Conservation (phyloP, 2,113 vertebrate genomes). For the Ivindomyrus marchei region DNA sequence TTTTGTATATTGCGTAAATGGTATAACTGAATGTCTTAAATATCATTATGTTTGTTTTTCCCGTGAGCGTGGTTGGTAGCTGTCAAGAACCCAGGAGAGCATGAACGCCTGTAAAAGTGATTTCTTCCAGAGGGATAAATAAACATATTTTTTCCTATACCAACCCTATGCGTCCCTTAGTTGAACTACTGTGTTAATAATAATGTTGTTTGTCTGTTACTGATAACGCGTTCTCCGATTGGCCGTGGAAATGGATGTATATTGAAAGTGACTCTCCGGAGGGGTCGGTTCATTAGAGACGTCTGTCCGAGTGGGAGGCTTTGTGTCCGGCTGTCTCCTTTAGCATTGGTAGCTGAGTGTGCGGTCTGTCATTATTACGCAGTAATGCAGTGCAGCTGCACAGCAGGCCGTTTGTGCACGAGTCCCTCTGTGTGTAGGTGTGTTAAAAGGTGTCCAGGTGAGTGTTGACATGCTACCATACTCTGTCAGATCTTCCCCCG, state of each 20-base stretch:
- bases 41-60: not conserved
- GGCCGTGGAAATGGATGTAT: not conserved
- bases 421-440: not conserved
- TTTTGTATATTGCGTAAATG: not conserved
- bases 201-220: not conserved
- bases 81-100: not conserved
- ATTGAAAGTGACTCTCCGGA: not conserved
- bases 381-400: not conserved
- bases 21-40: not conserved
- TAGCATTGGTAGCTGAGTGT: not conserved
- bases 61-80: not conserved
- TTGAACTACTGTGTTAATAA: not conserved
- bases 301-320: not conserved
- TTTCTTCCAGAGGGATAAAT: not conserved
- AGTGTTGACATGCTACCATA: not conserved
- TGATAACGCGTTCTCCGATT: not conserved
- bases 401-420: not conserved
- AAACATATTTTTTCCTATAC: not conserved
- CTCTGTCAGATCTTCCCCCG: not conserved
- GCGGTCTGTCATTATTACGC: not conserved
- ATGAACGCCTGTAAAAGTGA: not conserved
- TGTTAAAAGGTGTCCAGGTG: not conserved
- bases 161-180: not conserved
- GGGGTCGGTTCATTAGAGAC: not conserved
- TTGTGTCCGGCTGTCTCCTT: not conserved